Percentiles rank a stretch among this genome's conserved stretches.
Conservation (phyloP, 2,888 invertebrate species). For the Ophion costatus region DNA sequence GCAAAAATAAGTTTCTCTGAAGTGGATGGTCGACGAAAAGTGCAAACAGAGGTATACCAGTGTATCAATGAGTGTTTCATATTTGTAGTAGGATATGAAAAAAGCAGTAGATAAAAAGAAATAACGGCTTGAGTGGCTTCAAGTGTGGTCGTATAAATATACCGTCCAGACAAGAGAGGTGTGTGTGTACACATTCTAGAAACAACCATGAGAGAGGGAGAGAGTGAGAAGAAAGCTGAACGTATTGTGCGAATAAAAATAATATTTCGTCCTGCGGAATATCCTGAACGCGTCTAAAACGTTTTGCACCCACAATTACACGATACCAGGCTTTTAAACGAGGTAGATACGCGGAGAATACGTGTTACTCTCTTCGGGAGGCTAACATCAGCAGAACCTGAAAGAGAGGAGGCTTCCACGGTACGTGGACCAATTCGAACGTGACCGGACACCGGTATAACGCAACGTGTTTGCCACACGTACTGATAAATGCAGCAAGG, state of each 20-base stretch:
- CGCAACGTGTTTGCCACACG: slow-evolving; percentile 57
- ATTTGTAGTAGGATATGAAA: slow-evolving; percentile 7
- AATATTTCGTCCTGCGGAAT: slow-evolving; percentile 55
- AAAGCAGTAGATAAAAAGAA: slow-evolving; percentile 6
- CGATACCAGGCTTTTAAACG: slow-evolving; percentile 36
- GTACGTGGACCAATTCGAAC: slow-evolving; percentile 63
- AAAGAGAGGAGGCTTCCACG: slow-evolving; percentile 24
- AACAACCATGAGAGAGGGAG: slow-evolving; percentile 23
- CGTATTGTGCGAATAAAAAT: slow-evolving; percentile 66
- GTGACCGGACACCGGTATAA: slow-evolving; percentile 59
- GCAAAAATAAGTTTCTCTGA: no score
- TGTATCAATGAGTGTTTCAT: slow-evolving; percentile 4
- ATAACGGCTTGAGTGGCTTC: neutral
- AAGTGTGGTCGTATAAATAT: slow-evolving; percentile 37
- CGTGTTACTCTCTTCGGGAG: slow-evolving; percentile 63
- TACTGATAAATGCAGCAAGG: slow-evolving; percentile 27
- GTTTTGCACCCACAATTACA: slow-evolving; percentile 57
- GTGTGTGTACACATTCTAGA: slow-evolving; percentile 20
- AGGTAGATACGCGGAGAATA: slow-evolving; percentile 37
- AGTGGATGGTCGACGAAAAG: no score
- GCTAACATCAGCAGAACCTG: slow-evolving; percentile 40
- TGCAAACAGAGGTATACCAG: no score
- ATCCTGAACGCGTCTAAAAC: slow-evolving; percentile 55
- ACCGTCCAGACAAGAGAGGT: slow-evolving; percentile 3
- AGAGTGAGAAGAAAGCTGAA: slow-evolving; percentile 26